Evolutionary conservation across 2,888 invertebrate genomes (phyloP), one percentile per base, ranked within the genome.

Genomic region (Herminia tarsipennalis): DNA sequence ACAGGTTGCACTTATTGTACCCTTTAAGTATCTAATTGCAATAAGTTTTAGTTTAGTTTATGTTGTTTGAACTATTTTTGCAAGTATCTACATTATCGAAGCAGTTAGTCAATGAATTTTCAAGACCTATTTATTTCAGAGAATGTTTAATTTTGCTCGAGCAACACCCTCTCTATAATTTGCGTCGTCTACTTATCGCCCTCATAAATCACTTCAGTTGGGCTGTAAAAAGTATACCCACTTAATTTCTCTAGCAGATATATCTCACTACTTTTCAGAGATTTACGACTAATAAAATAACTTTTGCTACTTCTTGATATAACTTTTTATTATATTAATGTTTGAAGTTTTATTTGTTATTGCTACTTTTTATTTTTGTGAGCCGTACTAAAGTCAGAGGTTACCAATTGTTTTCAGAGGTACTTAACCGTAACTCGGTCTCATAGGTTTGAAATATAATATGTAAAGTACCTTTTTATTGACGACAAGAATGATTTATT

Each of bases 251-350:
- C 24, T 13, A 53, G 49, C 40, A 38, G 35, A 46, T 46, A 48
- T 51, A 61, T 48, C 48, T 52, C 18, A 63, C 55, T 58, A 42
- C 59, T 65, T 51, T 41, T 32, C 22, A 18, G 22, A 62, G 66
- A 62, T 66, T 63, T 63, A 63, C 64, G 45, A 12, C 44, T 63
- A 46, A 46, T 66, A 66, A 63, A 66, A 66, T 49, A 66, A 57
- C 59, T 66, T 39, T 56, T 10, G 33, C 21, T 53, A 33, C 29
- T 44, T 42, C 25, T 43, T 38, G 40, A 37, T 50, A 25, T 34
- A 45, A 49, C 42, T 59, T 60, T 50, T 51, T 65, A 56, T 47
- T 40, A 51, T 47, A 47, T 39, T 60, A 46, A 32, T 55, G 50
- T 55, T 41, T 41, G 29, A 40, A 55, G 25, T 64, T 54, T 42